Evolutionary conservation across 92 coral and sea anemone genomes (phyloP), one percentile per base, ranked within the genome.

Genomic region (Diadumene lineata): DNA sequence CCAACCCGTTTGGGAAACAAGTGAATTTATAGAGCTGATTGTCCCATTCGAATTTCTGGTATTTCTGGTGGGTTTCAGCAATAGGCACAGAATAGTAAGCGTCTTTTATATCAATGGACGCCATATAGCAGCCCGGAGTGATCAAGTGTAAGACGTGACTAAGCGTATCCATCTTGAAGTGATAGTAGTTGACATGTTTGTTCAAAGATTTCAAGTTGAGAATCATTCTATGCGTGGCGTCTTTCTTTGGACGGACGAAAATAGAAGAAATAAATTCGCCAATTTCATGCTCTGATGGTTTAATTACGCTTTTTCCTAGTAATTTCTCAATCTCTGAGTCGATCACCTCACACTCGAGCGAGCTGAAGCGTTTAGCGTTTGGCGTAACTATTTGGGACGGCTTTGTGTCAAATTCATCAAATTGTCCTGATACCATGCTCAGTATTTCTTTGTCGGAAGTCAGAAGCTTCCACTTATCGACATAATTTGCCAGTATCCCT

Each of bases 151-250:
- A 60, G 6, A 64, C 57, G 19, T 70, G 43, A 3, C 44, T 11
- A 0, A 85, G 60, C 18, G 90, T 55, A 48, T 82, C 87, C 87
- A 74, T 74, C 43, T 82, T 87, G 26, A 82, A 87, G 70, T 87
- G 88, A 2, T 61, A 38, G 66, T 87, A 68, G 38, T 18, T 50
- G 1, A 82, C 50, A 31, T 11, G 19, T 31, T 81, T n/a, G 27
- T 86, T 86, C 11, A 86, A 64, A 28, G 2, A 31, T 62, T 73
- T 81, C 23, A 77, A 63, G 38, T 81, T 86, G 0, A 81, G 43
- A 22, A 86, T 81, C 23, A 81, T 13, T 25, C 79, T 53, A 18
- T 56, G 55, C 1, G 46, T 27, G 46, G 81, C 81, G 60, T 79
- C 89, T 24, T 76, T 81, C 75, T 80, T 75, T 17, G 77, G 81